Evolutionary conservation across 2,797 vertebrate species (phyloP), one percentile per base, ranked within the genome.

Genomic region (Erpetoichthys calabaricus): DNA sequence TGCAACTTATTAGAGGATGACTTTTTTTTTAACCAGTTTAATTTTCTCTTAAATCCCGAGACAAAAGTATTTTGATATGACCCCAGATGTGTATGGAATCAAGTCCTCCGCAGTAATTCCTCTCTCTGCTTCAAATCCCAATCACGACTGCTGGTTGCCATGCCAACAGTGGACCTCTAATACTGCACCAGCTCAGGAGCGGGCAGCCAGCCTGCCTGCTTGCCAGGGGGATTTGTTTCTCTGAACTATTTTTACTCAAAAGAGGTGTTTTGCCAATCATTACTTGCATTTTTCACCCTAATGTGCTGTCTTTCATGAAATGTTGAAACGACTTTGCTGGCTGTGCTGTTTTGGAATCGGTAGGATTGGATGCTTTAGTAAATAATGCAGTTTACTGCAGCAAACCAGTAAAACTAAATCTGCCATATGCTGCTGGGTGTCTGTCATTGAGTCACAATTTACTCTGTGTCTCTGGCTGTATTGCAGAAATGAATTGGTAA

Each of bases 41-140:
- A 25, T 25, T 25, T 25, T 25, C 25, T 25, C 25, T 25, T 25
- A 25, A 25, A 7, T n/a, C 47, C 47, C 9, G 41, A 43, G 53
- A 42, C n/a, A 43, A 63, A 68, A 57, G 42, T 61, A 69, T 72
- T 78, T 75, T 80, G 80, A 80, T 74, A 75, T 72, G 77, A 83
- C 75, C 83, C 75, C 82, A 85, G 81, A 85, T 83, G 83, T 78
- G 80, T 74, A 70, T 70, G 59, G 73, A 82, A 80, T 79, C 72
- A 79, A 82, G 81, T 82, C 77, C 81, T 83, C 80, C 68, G 76
- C 81, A 81, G 82, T 77, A 74, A 84, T 83, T 84, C 81, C 71
- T 67, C 75, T 72, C 66, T 51, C 79, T 81, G 83, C 80, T 86
- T 80, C 79, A 84, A 84, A 86, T 82, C 83, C 81, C 80, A 72